Evolutionary conservation across 2,113 vertebrate genomes (phyloP), one percentile per base, ranked within the genome.

Genomic region (Ramphastos sulfuratus): DNA sequence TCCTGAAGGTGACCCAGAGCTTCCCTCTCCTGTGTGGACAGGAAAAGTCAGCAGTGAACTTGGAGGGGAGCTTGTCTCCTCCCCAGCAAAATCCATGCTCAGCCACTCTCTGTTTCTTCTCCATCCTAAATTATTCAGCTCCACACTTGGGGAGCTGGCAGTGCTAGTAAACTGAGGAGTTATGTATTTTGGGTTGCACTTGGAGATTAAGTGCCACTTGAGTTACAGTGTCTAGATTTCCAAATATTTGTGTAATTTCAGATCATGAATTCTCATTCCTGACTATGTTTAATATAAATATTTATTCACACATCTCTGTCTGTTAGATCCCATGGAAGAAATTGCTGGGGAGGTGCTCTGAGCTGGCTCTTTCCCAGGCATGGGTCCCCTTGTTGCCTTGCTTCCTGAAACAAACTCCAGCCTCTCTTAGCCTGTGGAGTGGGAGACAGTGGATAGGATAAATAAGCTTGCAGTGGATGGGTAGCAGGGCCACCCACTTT

Each of bases 261-360:
- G 67, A 87, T 93, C 84, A 69, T 55, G 84, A 88, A 95, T 96
- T 96, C 88, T 76, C 66, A 69, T 93, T 93, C 64, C 60, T 94
- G 94, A 76, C 88, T 97, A 79, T 83, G 79, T 96, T 95, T 92
- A 64, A 37, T 91, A 89, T 94, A 97, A 97, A 96, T 82, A 96
- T 96, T 96, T 96, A 94, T 95, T 73, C 95, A 77, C 55, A 35
- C 54, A 93, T 56, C 54, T 61, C 50, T 94, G 85, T n/a, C 83
- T 72, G 82, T 84, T 87, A 79, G 33, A 90, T 95, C 37, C 72
- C 77, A 75, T 48, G 90, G 74, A 94, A 93, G 48, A 95, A 64
- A 76, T 44, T 55, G 27, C 8, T 50, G 35, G 8, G 66, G 79
- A 87, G 44, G 70, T 92, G 28, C 33, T 79, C 70, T 46, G 75